Conservation (phyloP, 2,797 vertebrate species). For the Mus minutoides region DNA sequence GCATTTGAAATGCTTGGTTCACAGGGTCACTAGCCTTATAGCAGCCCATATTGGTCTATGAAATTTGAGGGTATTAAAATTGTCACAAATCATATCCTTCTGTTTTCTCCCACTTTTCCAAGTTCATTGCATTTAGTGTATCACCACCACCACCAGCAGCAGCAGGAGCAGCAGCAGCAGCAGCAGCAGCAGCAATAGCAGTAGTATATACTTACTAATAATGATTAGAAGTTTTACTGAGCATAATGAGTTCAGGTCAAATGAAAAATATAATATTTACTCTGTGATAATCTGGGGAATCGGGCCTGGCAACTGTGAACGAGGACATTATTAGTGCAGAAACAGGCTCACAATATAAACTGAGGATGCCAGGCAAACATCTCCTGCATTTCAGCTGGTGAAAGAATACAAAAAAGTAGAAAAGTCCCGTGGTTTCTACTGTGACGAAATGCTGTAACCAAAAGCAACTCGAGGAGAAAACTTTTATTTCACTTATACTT, state of each 20-base stretch:
- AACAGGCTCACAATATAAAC: not conserved
- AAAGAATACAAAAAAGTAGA: constrained; percentile 9
- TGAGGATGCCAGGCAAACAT: constrained; percentile 4
- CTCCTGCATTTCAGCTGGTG: not conserved
- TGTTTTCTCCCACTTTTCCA: not conserved
- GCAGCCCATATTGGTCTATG: not conserved
- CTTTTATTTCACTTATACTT: not conserved
- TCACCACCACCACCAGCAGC: too few species aligned
- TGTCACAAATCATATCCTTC: not conserved
- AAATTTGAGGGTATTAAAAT: not conserved
- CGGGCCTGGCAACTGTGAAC: not conserved
- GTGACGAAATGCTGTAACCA: not conserved
- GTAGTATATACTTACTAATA: not conserved
- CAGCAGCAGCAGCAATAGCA: too few species aligned
- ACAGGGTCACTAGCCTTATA: fast-evolving
- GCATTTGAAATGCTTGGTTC: not conserved
- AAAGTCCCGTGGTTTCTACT: not conserved
- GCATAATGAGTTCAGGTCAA: not conserved
- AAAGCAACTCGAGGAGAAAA: not conserved
- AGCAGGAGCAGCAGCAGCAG: too few species aligned
- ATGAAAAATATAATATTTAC: not conserved
- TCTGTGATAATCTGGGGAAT: not conserved
- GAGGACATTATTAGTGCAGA: constrained; percentile 13
- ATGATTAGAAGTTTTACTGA: not conserved
- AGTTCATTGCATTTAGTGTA: not conserved